Base-by-base conservation (phyloP, 2,113 vertebrate species). In the Ancistrus triradiatus region DNA sequence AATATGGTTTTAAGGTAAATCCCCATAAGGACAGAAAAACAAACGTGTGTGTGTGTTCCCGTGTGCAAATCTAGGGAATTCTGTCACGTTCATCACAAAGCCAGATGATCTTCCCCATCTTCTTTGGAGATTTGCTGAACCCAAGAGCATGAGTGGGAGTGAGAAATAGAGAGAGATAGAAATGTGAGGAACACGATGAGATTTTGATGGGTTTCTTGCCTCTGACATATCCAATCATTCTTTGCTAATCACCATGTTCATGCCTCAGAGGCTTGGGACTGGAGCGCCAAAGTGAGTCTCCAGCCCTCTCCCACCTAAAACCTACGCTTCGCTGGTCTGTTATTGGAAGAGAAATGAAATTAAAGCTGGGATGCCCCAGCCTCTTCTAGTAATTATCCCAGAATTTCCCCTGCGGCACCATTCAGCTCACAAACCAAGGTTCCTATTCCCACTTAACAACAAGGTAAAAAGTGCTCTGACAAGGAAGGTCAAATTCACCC, bases 331-430 rank as follows among this genome's bases (percentile, higher is more conserved):
- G 24, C 61, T 73, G 9, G 53, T 60, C 73, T 73, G 69, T 76
- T 68, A 73, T 67, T 74, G 49, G 73, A 76, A 68, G 63, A 66
- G 70, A 74, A 78, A 77, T 79, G 69, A 63, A 79, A 77, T 85
- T 72, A 77, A 74, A 80, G 57, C 52, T 38, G 68, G 63, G 24
- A 67, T 17, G 50, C 74, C 76, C 55, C 35, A 49, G 31, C 40
- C 61, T 73, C 59, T 56, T 63, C 48, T 67, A 78, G 81, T 78
- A 77, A 83, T 83, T 75, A 81, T 70, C 31, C 33, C 68, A 46
- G 69, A 72, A 74, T 78, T 81, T 84, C 78, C 72, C 67, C 57
- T 44, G 59, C 28, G 60, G 51, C 51, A 65, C 22, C 69, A 51
- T 38, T 73, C 22, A n/a, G 46, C 70, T 80, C 58, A 27, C 60